Percentiles rank a stretch among this genome's conserved stretches.
phyloP scores from a whole-genome alignment of 2,797 vertebrate genomes.

The Ctenopoma kingsleyae region DNA sequence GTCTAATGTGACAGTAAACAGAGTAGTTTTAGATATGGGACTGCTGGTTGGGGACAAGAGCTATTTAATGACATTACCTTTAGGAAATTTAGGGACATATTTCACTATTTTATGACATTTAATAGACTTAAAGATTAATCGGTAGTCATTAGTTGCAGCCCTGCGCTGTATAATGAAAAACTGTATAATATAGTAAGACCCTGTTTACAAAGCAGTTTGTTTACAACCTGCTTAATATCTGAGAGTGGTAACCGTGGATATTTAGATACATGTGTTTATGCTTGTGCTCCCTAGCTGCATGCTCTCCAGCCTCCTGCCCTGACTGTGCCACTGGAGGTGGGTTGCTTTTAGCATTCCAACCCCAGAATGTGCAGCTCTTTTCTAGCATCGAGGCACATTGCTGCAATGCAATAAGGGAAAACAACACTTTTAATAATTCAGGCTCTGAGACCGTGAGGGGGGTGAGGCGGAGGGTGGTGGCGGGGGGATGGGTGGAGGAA shows the following conservation, averaged over 20 bases:
- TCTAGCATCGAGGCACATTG: conserved; percentile 78
- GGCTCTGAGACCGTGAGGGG: conserved; percentile 67
- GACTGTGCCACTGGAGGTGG: conserved; percentile 57
- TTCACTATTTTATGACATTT: conserved; percentile 1
- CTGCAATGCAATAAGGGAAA: conserved; percentile 86
- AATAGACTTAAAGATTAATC: not conserved
- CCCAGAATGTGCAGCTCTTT: conserved; percentile 69
- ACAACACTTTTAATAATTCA: conserved; percentile 88
- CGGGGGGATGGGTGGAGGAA: conserved; percentile 23
- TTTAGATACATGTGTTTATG: conserved; percentile 24
- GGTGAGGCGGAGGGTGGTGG: conserved; percentile 19
- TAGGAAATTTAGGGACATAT: conserved; percentile 2
- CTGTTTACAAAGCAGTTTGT: not conserved
- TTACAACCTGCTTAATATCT: conserved; percentile 12
- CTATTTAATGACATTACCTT: conserved; percentile 4
- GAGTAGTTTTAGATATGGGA: not conserved
- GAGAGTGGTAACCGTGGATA: conserved; percentile 6
- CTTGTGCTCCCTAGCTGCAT: conserved; percentile 10
- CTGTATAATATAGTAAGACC: not conserved
- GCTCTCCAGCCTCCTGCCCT: conserved; percentile 39
- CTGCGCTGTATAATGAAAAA: not conserved
- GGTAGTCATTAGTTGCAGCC: conserved; percentile 4
- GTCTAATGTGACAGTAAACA: not conserved
- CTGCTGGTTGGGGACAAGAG: not conserved
- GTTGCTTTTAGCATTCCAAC: conserved; percentile 65